Base-by-base conservation (phyloP, 2,113 vertebrate genomes). In the Tylochromis polylepis region DNA sequence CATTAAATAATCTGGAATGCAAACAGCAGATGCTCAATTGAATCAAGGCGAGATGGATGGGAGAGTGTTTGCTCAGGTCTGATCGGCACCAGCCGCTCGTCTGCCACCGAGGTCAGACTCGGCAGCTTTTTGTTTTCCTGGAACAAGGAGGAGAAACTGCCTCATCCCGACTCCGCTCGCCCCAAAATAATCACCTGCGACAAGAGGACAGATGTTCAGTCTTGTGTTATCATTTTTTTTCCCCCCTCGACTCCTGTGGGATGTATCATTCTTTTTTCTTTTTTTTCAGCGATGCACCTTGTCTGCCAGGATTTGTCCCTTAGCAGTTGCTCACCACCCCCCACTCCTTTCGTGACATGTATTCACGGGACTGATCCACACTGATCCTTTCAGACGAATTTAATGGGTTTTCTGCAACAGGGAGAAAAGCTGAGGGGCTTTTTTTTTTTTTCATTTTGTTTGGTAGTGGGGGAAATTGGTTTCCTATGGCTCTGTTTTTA, bases 321-420 rank as follows among this genome's bases (percentile, higher is more conserved):
- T 24, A 82, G 38, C 18, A 36, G 41, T 14, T 31, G 22, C 51
- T n/a, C 59, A 8, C 49, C 2, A 55, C 18, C 49, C n/a, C 16
- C 62, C 43, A 49, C 15, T 70, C 12, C n/a, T 70, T 49, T 49
- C 24, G 9, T 8, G 4, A 83, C 87, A 82, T 34, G 83, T 84
- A 58, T 83, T 81, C 57, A 79, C 41, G 9, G 58, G 27, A 18
- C 57, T 53, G 85, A 89, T 86, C 87, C 58, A 16, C 72, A 4
- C n/a, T 14, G 36, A 90, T 81, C 60, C 57, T 89, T 89, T 91
- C 88, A 82, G 29, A 70, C 1, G 1, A 5, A 24, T 79, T 77
- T 92, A 89, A 91, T 91, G 79, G 92, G 88, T 90, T 93, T 93
- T 85, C 65, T 82, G 83, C 90, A 62, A 83, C 46, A 24, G 10